A percentile compares a stretch with the other conserved stretches of the same genome.
phyloP scores from a whole-genome alignment of 92 coral and sea anemone genomes.

The Zoanthus sansibaricus region DNA sequence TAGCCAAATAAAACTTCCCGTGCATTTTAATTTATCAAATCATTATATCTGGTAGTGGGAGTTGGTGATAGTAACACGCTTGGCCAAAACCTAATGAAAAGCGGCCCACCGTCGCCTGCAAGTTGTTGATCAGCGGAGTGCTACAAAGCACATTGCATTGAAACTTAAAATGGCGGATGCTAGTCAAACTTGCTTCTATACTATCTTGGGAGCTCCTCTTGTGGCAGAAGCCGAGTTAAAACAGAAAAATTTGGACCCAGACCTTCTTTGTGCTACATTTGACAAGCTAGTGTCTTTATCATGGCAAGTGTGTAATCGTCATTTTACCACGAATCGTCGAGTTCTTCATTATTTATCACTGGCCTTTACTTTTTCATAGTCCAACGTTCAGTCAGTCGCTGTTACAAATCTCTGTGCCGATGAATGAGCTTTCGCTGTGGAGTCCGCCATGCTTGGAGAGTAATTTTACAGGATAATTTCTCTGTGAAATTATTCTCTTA shows the following conservation, averaged over 20 bases:
- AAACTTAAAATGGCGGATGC: background rate
- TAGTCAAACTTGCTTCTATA: background rate
- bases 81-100: background rate
- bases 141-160: background rate
- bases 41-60: too few species aligned
- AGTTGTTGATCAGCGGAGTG: background rate
- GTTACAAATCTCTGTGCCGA: conserved; percentile 27
- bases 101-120: conserved; percentile 4
- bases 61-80: background rate
- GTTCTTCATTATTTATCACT: conserved; percentile 12
- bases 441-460: conserved; percentile 44
- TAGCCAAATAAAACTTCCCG: too few species aligned
- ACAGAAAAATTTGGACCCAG: background rate
- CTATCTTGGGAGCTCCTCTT: background rate
- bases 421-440: conserved; percentile 37
- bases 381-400: conserved; percentile 14
- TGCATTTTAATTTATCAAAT: too few species aligned
- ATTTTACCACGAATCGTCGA: background rate
- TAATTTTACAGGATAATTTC: conserved; percentile 20
- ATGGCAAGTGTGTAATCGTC: background rate
- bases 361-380: conserved; percentile 41
- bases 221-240: background rate
- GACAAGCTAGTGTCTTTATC: background rate
- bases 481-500: conserved; percentile 3
- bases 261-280: background rate